Evolutionary conservation across 1,140 invertebrate species (phyloP).

Genomic region (Teleopsis dalmanni): DNA sequence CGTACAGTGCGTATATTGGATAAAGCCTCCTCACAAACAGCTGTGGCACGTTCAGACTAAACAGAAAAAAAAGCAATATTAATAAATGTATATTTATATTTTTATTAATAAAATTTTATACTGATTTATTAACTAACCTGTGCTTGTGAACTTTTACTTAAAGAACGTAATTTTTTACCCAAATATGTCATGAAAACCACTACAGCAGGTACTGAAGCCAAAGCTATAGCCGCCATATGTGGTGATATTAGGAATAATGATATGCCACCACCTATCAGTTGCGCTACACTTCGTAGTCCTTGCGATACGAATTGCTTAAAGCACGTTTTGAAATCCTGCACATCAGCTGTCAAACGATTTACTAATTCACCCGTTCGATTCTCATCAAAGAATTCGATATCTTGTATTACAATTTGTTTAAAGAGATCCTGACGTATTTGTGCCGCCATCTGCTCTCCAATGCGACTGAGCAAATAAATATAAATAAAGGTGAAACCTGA

Average conservation of each 20-base stretch:
- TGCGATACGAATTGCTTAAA: slow-evolving; percentile 89
- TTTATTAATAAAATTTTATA: not conserved
- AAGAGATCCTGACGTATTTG: slow-evolving; percentile 77
- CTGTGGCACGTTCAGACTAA: slow-evolving; percentile 76
- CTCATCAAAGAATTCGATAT: slow-evolving; percentile 85
- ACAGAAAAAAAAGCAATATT: slow-evolving; percentile 47
- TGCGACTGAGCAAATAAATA: slow-evolving; percentile 73
- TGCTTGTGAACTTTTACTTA: slow-evolving; percentile 37
- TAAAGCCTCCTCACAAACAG: slow-evolving; percentile 86
- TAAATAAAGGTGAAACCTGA: slow-evolving; percentile 82
- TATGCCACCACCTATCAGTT: slow-evolving; percentile 53
- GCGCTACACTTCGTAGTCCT: slow-evolving; percentile 74
- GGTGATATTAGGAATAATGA: slow-evolving; percentile 64
- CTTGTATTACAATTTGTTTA: slow-evolving; percentile 74
- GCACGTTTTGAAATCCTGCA: slow-evolving; percentile 94
- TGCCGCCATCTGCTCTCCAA: slow-evolving; percentile 79
- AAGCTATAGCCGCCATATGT: slow-evolving; percentile 72
- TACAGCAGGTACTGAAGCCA: slow-evolving; percentile 79
- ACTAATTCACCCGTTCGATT: slow-evolving; percentile 86
- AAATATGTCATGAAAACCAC: slow-evolving; percentile 51
- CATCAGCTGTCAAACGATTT: slow-evolving; percentile 82
- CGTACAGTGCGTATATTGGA: slow-evolving; percentile 85
- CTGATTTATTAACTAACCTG: too few species aligned
- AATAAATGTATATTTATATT: not conserved
- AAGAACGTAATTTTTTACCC: slow-evolving; percentile 25